These are phyloP conservation scores for Otis tarda DNA, from an alignment of 2,113 vertebrate genomes.

Conservation along the genomic window DNA sequence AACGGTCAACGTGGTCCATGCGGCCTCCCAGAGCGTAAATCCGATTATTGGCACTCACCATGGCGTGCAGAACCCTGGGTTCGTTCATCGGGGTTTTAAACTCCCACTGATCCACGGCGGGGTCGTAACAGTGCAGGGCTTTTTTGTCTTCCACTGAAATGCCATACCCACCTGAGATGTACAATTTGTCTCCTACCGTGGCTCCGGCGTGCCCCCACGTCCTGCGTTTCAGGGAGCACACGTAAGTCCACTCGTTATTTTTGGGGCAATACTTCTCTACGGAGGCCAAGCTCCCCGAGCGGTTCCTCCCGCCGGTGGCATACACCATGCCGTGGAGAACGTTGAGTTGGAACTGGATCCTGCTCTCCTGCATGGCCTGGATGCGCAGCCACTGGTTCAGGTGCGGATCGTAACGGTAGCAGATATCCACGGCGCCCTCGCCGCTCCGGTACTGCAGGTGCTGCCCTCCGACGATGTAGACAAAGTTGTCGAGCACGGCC, in stretches of 20 bases:
- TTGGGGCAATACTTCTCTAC: constrained; percentile 93
- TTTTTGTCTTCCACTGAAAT: constrained; percentile 95
- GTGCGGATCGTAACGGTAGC: constrained; percentile 93
- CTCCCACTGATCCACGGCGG: constrained; percentile 85
- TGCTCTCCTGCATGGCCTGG: constrained; percentile 90
- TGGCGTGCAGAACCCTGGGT: constrained; percentile 90
- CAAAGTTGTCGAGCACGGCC: constrained; percentile 92
- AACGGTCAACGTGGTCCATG: constrained; percentile 96
- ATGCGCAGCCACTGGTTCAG: constrained; percentile 92
- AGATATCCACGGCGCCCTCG: constrained; percentile 89
- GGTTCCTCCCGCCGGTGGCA: constrained; percentile 92
- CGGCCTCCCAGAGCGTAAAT: constrained; percentile 92
- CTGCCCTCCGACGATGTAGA: constrained; percentile 93
- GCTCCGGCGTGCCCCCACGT: constrained; percentile 95
- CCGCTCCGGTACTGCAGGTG: constrained; percentile 96
- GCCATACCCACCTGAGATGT: constrained; percentile 93
- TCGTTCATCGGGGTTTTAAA: constrained; percentile 92
- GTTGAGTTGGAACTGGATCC: constrained; percentile 95
- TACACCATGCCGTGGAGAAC: constrained; percentile 85
- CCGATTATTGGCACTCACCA: constrained; percentile 80
- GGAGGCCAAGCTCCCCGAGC: constrained; percentile 90
- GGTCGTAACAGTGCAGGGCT: constrained; percentile 90
- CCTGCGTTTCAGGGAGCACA: constrained; percentile 89
- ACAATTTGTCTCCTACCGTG: constrained; percentile 80
- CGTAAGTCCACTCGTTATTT: constrained; percentile 89